A percentile compares a stretch with the other conserved stretches of the same genome.
Evolutionary conservation across 2,113 vertebrate genomes (phyloP).

Genomic region (Corapipo altera): DNA sequence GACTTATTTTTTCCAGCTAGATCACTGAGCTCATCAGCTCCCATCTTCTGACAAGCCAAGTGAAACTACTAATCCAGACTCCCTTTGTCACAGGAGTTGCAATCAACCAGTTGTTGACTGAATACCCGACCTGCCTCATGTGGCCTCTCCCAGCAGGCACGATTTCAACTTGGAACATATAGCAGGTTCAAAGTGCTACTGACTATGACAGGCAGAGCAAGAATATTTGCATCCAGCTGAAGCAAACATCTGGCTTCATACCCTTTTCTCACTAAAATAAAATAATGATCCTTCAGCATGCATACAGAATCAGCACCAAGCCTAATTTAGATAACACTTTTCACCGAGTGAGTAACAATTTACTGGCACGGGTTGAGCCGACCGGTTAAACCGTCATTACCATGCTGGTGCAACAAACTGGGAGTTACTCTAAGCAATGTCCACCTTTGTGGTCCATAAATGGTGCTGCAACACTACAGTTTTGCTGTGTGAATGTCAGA

Average conservation of each 20-base stretch:
- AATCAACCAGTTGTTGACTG: conserved; percentile 5
- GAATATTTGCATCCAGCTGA: neutral
- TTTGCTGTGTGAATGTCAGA: neutral
- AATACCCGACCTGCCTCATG: neutral
- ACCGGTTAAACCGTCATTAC: neutral
- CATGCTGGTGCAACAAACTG: neutral
- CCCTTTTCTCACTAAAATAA: neutral
- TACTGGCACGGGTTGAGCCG: neutral
- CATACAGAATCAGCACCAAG: neutral
- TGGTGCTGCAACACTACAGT: neutral
- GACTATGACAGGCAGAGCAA: neutral
- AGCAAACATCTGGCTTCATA: neutral
- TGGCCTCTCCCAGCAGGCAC: neutral
- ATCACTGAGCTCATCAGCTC: conserved; percentile 43
- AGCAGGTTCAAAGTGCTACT: neutral
- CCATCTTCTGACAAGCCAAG: conserved; percentile 36
- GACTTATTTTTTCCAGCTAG: conserved; percentile 62
- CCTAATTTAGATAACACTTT: neutral
- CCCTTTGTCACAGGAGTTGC: neutral
- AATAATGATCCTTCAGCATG: neutral
- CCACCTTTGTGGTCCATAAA: neutral
- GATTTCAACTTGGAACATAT: neutral
- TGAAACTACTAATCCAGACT: conserved; percentile 19
- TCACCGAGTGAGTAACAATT: neutral
- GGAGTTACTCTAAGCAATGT: neutral